Percentiles rank a stretch among this genome's conserved stretches.
These are phyloP conservation scores for Caenorhabditis inopinata DNA, from an alignment of 1,140 invertebrate species.

Conservation along the genomic window DNA sequence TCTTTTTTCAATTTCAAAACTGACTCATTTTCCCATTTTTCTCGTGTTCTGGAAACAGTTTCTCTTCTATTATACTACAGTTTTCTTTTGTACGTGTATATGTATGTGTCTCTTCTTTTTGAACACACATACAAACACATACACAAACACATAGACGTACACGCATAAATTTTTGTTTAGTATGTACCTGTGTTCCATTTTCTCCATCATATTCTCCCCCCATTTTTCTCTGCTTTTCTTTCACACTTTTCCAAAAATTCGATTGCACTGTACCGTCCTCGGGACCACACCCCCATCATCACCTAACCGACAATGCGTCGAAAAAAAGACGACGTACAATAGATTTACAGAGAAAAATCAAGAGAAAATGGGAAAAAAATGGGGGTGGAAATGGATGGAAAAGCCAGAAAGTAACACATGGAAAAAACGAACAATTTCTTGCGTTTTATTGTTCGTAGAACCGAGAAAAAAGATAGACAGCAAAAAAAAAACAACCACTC, in stretches of 20 bases:
- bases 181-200: constrained; percentile 27
- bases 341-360: neutral
- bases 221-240: neutral
- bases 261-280: neutral
- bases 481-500: neutral
- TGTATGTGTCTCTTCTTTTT: neutral
- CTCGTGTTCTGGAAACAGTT: constrained; percentile 18
- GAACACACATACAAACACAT: neutral
- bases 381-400: neutral
- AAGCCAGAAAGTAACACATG: neutral
- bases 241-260: neutral
- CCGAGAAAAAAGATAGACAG: neutral
- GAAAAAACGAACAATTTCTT: neutral
- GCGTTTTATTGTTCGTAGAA: neutral
- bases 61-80: constrained; percentile 32
- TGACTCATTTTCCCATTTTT: constrained; percentile 22
- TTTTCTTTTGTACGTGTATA: constrained; percentile 18
- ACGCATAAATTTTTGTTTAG: constrained; percentile 30
- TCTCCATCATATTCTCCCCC: neutral
- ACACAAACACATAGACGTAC: constrained; percentile 29
- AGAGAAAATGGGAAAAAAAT: neutral
- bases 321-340: constrained; percentile 15
- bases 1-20: neutral
- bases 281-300: constrained; percentile 13
- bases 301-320: neutral